Evolutionary conservation across 2,113 vertebrate species (phyloP), one percentile per base, ranked within the genome.

Genomic region (Porphyrio hochstetteri): DNA sequence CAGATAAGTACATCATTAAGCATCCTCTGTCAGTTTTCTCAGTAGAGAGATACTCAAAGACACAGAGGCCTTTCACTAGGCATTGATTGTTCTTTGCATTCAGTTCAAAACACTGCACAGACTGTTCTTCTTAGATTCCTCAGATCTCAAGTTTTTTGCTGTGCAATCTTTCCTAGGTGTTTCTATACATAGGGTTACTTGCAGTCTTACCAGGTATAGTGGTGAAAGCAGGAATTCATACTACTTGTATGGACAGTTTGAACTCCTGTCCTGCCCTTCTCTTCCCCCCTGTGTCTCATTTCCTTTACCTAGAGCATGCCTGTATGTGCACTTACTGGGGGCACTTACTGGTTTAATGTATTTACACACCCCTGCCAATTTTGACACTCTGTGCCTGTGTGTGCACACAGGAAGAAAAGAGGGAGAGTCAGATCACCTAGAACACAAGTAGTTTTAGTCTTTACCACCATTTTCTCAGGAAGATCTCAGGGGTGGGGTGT

Each of bases 341-440:
- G 10, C 2, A 3, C n/a, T 40, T 63, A 11, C 11, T 50, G 42
- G 20, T 52, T 36, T 25, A 15, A 25, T 10, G 48, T 23, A 24
- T n/a, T 84, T 78, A 23, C 6, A 29, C 8, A 11, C 24, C 11
- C 13, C 14, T 31, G 29, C 4, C 33, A 18, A 0, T 57, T 80
- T 56, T 38, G 70, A 53, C 28, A 40, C 31, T 56, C 16, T n/a
- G 15, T 78, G 23, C 35, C 24, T 28, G 7, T 7, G 9, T 64
- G 63, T 28, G 13, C 27, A 8, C 4, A 4, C 13, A 59, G 56
- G 46, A 33, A 4, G 9, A 57, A 81, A 61, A 31, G n/a, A 59
- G 14, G 19, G 16, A 36, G 11, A 8, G 4, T 56, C 28, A n/a
- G 52, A 27, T 36, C 17, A n/a, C 2, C 3, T 0, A 59, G 46